Base-by-base conservation (phyloP, 2,888 invertebrate genomes). In the Sussaba pulchella region DNA sequence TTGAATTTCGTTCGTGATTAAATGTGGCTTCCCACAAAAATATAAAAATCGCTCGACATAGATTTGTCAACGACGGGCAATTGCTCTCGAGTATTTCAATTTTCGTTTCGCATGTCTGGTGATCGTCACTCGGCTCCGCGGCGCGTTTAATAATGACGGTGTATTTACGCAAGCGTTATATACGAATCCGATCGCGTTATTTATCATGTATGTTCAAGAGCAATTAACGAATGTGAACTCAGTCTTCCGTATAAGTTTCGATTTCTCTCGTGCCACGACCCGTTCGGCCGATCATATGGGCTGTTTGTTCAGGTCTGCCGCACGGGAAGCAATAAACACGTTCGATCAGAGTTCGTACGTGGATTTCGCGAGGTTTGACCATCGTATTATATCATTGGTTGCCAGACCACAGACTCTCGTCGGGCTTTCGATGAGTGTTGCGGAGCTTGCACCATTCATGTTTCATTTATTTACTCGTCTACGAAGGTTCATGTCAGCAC, bases 241-340 rank as follows among this genome's bases (percentile, higher is more conserved):
- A 14, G 31, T n/a, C 4, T 52, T 39, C 17, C 19, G 39, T 17
- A 21, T 14, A 17, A 43, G 54, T 52, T 41, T 63, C 45, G 63
- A 52, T 43, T 63, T 52, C 41, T 63, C 50, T n/a, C 24, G 67
- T 43, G 24, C 64, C 69, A 41, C 47, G 47, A 54, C 69, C 67
- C 21, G 26, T 61, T 54, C n/a, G n/a, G 21, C 50, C 57, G 36
- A 70, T 31, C 39, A 57, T 41, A 70, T 31, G 63, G 36, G 17
- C 14, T 76, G 72, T 81, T 81, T 45, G 41, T 81, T 81, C 80
- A 81, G 80, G 72, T 72, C 72, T 67, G 67, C 39, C 19, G 24
- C 52, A 52, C 41, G 31, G 43, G 19, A 26, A 66, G 36, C 72
- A 81, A 76, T 81, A 81, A 76, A 81, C 76, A 81, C 76, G 76